phyloP scores from a whole-genome alignment of 2,888 invertebrate species.

The Drosophila colorata region DNA sequence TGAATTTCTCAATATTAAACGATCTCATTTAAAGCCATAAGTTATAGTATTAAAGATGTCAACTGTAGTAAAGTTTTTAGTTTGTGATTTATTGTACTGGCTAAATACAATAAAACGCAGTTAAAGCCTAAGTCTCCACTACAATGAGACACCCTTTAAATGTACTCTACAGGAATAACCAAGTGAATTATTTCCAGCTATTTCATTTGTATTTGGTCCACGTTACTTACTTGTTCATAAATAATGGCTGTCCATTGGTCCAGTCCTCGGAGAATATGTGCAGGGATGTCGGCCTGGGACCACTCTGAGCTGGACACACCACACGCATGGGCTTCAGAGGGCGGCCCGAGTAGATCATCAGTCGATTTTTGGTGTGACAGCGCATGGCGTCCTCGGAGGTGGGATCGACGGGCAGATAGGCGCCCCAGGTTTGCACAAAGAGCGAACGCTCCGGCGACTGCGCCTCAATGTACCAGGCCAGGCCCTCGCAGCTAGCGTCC shows the following conservation, averaged over 20 bases:
- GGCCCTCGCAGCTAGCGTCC: constrained; percentile 84
- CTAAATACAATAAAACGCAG: too few species aligned
- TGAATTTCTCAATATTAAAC: too few species aligned
- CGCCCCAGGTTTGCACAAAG: constrained; percentile 93
- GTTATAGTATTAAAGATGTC: too few species aligned
- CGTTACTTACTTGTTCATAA: constrained; percentile 84
- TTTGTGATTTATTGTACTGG: too few species aligned
- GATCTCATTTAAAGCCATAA: too few species aligned
- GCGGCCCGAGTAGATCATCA: constrained; percentile 92
- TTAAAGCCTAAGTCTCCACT: too few species aligned
- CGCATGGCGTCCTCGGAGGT: constrained; percentile 88
- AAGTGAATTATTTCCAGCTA: not conserved
- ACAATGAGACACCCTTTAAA: too few species aligned
- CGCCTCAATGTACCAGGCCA: constrained; percentile 92
- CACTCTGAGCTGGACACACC: constrained; percentile 90
- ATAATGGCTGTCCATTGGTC: constrained; percentile 85
- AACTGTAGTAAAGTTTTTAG: too few species aligned
- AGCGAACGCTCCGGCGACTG: constrained; percentile 92
- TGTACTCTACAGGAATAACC: too few species aligned
- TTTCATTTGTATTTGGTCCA: not conserved
- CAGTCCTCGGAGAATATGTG: constrained; percentile 94
- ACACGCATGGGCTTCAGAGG: constrained; percentile 87
- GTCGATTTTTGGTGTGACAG: constrained; percentile 91
- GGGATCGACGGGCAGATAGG: constrained; percentile 89
- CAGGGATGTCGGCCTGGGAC: constrained; percentile 88